Conservation (phyloP, 2,797 vertebrate genomes). For the Paedocypris micromegethes region DNA sequence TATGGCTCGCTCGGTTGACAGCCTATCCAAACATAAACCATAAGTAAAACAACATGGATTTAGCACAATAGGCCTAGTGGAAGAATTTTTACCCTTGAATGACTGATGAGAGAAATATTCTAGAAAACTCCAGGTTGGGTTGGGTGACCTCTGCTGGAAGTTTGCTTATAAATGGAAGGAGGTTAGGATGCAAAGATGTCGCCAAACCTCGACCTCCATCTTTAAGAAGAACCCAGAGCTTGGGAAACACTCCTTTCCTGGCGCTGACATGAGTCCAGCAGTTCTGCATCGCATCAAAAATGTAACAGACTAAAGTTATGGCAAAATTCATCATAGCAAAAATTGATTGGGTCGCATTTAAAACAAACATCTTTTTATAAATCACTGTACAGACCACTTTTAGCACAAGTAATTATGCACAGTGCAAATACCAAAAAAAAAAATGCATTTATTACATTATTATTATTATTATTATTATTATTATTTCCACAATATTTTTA, state of each 20-base stretch:
- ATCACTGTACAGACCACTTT: too few relatives aligned
- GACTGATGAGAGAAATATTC: constrained; percentile 77
- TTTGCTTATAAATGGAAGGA: constrained; percentile 91
- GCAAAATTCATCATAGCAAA: too few relatives aligned
- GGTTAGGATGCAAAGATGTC: constrained; percentile 81
- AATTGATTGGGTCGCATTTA: too few relatives aligned
- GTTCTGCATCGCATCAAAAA: constrained; percentile 65
- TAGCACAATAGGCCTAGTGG: too few relatives aligned
- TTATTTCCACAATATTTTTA: too few relatives aligned
- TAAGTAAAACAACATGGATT: too few relatives aligned
- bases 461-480: too few relatives aligned
- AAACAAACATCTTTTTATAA: too few relatives aligned
- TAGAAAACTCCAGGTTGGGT: constrained; percentile 81
- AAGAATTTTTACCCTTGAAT: constrained; percentile 75
- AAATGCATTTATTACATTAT: too few relatives aligned
- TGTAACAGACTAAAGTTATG: too few relatives aligned
- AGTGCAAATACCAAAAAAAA: too few relatives aligned
- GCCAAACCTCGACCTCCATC: constrained; percentile 89
- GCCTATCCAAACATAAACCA: constrained; percentile 54
- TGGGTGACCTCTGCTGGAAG: constrained; percentile 76
- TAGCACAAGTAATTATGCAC: too few relatives aligned
- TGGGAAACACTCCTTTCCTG: constrained; percentile 88
- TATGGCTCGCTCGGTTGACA: constrained; percentile 79
- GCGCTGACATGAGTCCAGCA: constrained; percentile 91
- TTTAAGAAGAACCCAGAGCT: constrained; percentile 81